phyloP scores from a whole-genome alignment of 2,888 invertebrate genomes.

The Salpingus planirostris region DNA sequence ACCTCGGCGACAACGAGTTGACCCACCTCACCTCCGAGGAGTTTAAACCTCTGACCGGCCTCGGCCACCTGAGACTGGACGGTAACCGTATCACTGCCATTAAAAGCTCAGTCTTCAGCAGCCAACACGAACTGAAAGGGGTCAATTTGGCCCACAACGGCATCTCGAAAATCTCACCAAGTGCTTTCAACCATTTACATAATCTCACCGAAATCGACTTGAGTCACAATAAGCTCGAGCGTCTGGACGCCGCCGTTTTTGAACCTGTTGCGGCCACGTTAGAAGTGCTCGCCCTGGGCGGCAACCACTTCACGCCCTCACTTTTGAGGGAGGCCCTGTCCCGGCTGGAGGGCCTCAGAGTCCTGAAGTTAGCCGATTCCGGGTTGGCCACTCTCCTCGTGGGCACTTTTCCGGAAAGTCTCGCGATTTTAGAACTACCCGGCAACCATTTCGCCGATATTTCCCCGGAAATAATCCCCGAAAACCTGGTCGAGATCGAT shows the following conservation, averaged over 20 bases:
- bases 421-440: constrained; percentile 56
- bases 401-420: constrained; percentile 49
- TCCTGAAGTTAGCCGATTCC: constrained; percentile 51
- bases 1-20: constrained; percentile 68
- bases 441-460: constrained; percentile 57
- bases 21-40: constrained; percentile 60
- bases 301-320: constrained; percentile 46
- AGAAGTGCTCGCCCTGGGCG: constrained; percentile 58
- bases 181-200: constrained; percentile 62
- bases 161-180: constrained; percentile 57
- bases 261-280: constrained; percentile 48
- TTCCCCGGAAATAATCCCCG: constrained; percentile 47
- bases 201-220: constrained; percentile 62
- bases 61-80: constrained; percentile 57
- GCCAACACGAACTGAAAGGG: constrained; percentile 46
- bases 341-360: constrained; percentile 45
- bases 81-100: constrained; percentile 66
- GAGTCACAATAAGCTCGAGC: constrained; percentile 54
- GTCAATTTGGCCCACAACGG: constrained; percentile 61
- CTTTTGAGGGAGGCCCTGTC: constrained; percentile 47
- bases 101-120: constrained; percentile 55
- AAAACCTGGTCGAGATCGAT: constrained; percentile 55
- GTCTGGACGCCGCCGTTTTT: constrained; percentile 20
- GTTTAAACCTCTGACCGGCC: constrained; percentile 54
- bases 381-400: constrained; percentile 49